phyloP scores from a whole-genome alignment of 2,888 invertebrate species.

The Drosophila peninsularis region DNA sequence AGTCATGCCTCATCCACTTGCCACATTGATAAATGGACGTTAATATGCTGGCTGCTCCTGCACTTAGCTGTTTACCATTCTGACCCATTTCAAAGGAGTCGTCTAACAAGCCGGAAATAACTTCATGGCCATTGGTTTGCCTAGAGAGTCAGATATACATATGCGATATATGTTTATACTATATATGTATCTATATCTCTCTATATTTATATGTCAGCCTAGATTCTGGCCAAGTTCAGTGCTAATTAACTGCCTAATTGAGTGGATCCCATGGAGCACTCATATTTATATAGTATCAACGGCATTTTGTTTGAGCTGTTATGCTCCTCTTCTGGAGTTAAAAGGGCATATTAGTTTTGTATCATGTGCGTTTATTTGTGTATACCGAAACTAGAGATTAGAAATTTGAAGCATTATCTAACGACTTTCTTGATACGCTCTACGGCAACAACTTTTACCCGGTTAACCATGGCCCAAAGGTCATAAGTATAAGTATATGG shows the following conservation, averaged over 20 bases:
- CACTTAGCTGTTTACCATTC: conserved; percentile 9
- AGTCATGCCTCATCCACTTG: conserved; percentile 43
- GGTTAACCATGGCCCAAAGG: background rate
- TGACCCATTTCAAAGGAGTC: conserved; percentile 48
- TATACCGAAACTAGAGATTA: background rate
- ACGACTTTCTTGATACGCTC: too few species aligned
- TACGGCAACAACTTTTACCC: too few species aligned
- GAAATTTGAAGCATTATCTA: background rate
- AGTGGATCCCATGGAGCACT: too few species aligned
- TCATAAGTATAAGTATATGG: background rate
- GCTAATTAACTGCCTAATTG: too few species aligned
- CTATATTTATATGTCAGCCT: too few species aligned
- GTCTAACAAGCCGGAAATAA: conserved; percentile 50
- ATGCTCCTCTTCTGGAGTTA: background rate
- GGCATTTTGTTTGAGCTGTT: background rate
- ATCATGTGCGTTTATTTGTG: too few species aligned
- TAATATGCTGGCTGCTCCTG: conserved; percentile 38
- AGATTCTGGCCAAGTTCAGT: too few species aligned
- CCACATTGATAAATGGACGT: conserved; percentile 50
- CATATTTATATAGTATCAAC: too few species aligned
- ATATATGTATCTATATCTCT: background rate
- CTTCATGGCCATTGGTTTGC: too few species aligned
- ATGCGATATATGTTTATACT: too few species aligned
- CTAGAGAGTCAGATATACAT: background rate
- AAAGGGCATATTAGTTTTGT: background rate